phyloP scores from a whole-genome alignment of 1,140 invertebrate genomes.

The Habropoda laboriosa region DNA sequence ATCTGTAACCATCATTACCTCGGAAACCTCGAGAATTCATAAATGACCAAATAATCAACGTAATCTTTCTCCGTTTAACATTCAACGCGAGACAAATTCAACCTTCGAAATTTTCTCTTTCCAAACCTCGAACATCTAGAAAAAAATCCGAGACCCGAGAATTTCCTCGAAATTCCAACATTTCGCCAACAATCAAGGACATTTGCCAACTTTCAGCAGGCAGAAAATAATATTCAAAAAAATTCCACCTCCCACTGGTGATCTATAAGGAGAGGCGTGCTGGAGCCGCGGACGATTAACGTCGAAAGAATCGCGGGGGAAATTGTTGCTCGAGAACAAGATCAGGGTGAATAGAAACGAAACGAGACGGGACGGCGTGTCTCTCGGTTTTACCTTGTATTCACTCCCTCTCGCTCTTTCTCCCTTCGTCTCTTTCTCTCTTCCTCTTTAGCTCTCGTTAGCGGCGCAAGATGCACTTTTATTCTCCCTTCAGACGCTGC shows the following conservation, averaged over 20 bases:
- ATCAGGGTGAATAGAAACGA: slow-evolving; percentile 42
- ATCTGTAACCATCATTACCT: too few relatives aligned
- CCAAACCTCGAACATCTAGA: background rate
- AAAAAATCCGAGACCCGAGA: background rate
- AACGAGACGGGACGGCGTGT: slow-evolving; percentile 27
- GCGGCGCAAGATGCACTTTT: slow-evolving; percentile 42
- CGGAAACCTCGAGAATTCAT: too few relatives aligned
- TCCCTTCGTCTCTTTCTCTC: too few relatives aligned
- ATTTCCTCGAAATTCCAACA: background rate
- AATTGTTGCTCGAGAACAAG: slow-evolving; percentile 39
- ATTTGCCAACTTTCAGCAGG: background rate
- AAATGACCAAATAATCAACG: too few relatives aligned
- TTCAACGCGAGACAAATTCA: too few relatives aligned
- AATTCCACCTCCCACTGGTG: background rate
- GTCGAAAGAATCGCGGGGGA: slow-evolving; percentile 35
- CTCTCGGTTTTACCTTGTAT: slow-evolving; percentile 6
- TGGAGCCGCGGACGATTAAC: slow-evolving; percentile 29
- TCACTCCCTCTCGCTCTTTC: too few relatives aligned
- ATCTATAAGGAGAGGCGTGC: background rate
- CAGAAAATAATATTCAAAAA: background rate
- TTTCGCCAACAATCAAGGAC: background rate
- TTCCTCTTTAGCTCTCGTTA: slow-evolving; percentile 14
- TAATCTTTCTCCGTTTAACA: too few relatives aligned
- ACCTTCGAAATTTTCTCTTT: too few relatives aligned
- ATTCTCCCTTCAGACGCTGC: slow-evolving; percentile 24